Conservation (phyloP, 2,113 vertebrate species). For the Paradoxurus hermaphroditus region DNA sequence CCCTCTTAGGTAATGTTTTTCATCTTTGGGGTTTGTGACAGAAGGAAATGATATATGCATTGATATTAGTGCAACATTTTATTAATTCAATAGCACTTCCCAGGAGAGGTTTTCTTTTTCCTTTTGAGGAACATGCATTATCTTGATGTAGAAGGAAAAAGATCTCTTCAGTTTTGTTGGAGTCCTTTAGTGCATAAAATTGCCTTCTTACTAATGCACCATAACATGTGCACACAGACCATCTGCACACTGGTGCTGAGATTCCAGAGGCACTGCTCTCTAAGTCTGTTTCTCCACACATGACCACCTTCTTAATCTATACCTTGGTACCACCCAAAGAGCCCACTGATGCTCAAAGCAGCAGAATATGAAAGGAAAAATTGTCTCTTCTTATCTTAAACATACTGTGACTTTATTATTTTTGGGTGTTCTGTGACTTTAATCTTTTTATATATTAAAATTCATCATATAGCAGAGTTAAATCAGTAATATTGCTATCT, state of each 20-base stretch:
- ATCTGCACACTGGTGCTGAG: not conserved
- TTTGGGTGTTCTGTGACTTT: not conserved
- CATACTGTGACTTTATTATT: not conserved
- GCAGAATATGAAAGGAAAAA: not conserved
- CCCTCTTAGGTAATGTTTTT: not conserved
- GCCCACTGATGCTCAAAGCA: not conserved
- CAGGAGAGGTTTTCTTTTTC: not conserved
- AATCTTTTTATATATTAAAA: constrained; percentile 24
- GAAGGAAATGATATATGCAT: not conserved
- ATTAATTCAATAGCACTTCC: not conserved
- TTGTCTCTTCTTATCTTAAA: not conserved
- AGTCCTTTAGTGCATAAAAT: not conserved
- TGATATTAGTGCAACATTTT: too few relatives aligned
- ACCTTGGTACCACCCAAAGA: not conserved
- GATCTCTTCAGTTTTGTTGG: not conserved
- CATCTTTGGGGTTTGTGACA: not conserved
- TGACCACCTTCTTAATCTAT: not conserved
- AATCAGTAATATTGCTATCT: constrained; percentile 2
- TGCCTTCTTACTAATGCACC: not conserved
- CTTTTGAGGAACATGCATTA: not conserved
- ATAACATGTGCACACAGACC: not conserved
- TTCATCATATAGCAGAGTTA: not conserved
- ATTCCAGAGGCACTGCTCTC: not conserved
- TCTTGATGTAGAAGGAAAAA: not conserved
- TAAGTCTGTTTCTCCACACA: not conserved